Evolutionary conservation across 2,888 invertebrate species (phyloP).

Genomic region (Athripsodes cinereus): DNA sequence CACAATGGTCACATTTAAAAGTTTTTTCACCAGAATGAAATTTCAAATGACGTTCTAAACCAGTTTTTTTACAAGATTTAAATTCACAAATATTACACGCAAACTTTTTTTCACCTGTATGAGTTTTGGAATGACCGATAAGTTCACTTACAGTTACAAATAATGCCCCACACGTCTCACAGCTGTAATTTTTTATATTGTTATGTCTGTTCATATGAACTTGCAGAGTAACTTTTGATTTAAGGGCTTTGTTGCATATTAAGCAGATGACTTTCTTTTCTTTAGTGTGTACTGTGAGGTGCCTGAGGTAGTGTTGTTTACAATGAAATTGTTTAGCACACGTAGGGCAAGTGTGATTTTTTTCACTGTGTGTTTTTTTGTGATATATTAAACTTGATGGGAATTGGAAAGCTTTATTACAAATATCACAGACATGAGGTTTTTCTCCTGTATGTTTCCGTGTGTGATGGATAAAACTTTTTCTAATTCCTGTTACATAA

Average conservation of each 20-base stretch:
- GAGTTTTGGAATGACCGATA: background rate
- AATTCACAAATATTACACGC: background rate
- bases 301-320: background rate
- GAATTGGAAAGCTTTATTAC: background rate
- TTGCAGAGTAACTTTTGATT: background rate
- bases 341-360: background rate
- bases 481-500: background rate
- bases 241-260: constrained; percentile 2
- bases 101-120: background rate
- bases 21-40: background rate
- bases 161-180: constrained; percentile 1
- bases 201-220: constrained; percentile 2
- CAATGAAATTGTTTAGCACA: constrained; percentile 2
- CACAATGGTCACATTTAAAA: background rate
- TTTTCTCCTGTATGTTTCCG: constrained; percentile 7
- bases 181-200: constrained; percentile 2
- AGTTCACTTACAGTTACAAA: background rate
- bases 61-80: background rate
- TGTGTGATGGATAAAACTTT: background rate
- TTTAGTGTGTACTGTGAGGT: background rate
- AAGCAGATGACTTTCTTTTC: background rate
- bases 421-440: constrained; percentile 4
- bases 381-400: background rate
- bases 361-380: background rate
- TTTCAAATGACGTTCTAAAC: background rate